phyloP scores from a whole-genome alignment of 2,797 vertebrate genomes.

The Aldrovandia affinis region DNA sequence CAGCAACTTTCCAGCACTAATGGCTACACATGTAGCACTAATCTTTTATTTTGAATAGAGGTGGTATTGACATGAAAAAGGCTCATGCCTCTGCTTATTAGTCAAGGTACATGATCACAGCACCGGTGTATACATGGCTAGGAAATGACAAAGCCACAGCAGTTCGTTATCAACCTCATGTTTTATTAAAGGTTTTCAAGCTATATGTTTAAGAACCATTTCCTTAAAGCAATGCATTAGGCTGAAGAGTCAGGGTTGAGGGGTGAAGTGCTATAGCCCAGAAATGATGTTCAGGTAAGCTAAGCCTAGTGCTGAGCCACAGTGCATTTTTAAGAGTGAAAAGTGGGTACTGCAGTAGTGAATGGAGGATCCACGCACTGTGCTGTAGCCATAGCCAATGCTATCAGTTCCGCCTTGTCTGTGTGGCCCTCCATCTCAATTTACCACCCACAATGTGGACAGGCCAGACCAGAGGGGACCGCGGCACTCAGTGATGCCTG shows the following conservation, averaged over 20 bases:
- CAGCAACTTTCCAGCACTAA: too few relatives aligned
- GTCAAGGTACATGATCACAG: not conserved
- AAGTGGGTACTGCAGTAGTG: too few relatives aligned
- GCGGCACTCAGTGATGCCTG: not conserved
- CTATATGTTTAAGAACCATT: not conserved
- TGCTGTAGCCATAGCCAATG: not conserved
- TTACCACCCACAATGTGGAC: not conserved
- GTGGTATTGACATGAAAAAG: too few relatives aligned
- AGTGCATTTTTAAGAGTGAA: not conserved
- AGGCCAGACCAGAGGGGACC: not conserved
- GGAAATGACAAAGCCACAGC: not conserved
- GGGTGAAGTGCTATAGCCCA: not conserved
- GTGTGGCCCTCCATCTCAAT: slow-evolving; percentile 14
- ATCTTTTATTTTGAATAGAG: too few relatives aligned
- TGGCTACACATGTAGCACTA: too few relatives aligned
- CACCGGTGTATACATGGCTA: not conserved
- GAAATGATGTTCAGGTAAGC: not conserved
- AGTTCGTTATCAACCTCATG: not conserved
- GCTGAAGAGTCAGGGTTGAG: not conserved
- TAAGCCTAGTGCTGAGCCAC: not conserved
- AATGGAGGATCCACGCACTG: not conserved
- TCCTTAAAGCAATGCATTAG: slow-evolving; percentile 20
- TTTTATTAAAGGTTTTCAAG: not conserved
- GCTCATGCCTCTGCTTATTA: not conserved
- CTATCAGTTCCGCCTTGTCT: slow-evolving; percentile 20